Conservation (phyloP, 2,888 invertebrate genomes). For the Ectemnius continuus region DNA sequence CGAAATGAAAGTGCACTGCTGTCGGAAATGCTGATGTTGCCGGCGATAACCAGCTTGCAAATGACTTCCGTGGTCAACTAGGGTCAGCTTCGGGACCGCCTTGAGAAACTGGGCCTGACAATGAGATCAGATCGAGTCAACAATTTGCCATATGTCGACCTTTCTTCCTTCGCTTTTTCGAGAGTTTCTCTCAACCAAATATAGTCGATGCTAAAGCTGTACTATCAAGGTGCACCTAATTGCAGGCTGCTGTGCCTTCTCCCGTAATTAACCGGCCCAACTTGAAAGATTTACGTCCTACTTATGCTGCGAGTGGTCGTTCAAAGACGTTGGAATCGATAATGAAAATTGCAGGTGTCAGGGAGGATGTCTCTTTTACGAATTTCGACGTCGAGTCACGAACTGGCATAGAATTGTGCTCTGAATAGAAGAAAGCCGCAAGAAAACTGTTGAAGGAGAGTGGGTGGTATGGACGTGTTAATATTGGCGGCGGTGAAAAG, state of each 20-base stretch:
- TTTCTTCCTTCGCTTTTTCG: slow-evolving; percentile 11
- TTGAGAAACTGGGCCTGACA: too few species aligned
- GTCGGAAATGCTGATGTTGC: too few species aligned
- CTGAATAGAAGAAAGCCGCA: slow-evolving; percentile 33
- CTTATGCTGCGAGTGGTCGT: slow-evolving; percentile 27
- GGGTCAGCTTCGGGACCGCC: too few species aligned
- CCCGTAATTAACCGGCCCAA: slow-evolving; percentile 65
- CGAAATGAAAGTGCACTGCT: too few species aligned
- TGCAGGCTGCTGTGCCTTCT: slow-evolving; percentile 59
- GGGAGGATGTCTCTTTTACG: too few species aligned
- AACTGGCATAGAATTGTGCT: background rate
- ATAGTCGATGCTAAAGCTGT: background rate
- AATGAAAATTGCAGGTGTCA: too few species aligned
- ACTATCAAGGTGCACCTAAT: slow-evolving; percentile 62
- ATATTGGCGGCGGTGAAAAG: slow-evolving; percentile 52
- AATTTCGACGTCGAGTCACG: slow-evolving; percentile 1
- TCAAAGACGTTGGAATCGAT: too few species aligned
- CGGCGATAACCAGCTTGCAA: too few species aligned
- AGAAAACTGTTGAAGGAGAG: slow-evolving; percentile 11
- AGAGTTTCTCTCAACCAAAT: slow-evolving; percentile 13
- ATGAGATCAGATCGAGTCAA: slow-evolving; percentile 13
- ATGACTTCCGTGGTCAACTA: too few species aligned
- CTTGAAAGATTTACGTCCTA: slow-evolving; percentile 61
- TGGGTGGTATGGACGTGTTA: slow-evolving; percentile 57
- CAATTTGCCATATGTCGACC: slow-evolving; percentile 22